A percentile compares a stretch with the other conserved stretches of the same genome.
These are phyloP conservation scores for Scopus umbretta DNA, from an alignment of 2,113 vertebrate genomes.

Conservation along the genomic window DNA sequence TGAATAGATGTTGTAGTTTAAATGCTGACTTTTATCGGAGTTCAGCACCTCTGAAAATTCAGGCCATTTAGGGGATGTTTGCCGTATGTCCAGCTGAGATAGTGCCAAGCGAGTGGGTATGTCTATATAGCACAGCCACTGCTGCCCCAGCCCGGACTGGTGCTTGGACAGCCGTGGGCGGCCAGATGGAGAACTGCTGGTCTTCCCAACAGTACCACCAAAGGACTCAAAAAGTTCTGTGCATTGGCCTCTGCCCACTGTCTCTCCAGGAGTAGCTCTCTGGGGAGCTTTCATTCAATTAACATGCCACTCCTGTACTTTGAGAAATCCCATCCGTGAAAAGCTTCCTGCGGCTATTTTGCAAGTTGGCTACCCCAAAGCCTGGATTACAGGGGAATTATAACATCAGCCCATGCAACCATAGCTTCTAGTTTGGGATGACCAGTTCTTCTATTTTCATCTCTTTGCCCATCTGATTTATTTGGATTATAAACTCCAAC, in stretches of 20 bases:
- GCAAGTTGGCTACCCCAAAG: not conserved
- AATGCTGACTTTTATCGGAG: not conserved
- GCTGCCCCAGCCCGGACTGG: not conserved
- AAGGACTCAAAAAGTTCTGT: not conserved
- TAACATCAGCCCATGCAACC: not conserved
- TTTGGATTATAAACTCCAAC: not conserved
- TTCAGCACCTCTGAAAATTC: not conserved
- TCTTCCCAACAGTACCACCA: not conserved
- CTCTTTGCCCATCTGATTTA: not conserved
- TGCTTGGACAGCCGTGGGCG: fast-evolving
- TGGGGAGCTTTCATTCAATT: not conserved
- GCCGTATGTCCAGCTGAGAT: not conserved
- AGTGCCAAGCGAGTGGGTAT: not conserved
- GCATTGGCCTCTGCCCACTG: not conserved
- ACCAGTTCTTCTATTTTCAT: not conserved
- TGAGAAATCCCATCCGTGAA: not conserved
- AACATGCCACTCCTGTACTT: not conserved
- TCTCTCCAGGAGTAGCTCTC: not conserved
- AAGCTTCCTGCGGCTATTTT: not conserved
- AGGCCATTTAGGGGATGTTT: not conserved
- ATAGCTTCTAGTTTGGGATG: not conserved
- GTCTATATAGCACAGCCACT: not conserved
- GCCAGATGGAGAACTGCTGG: not conserved
- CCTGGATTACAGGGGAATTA: not conserved
- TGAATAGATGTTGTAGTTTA: not conserved